These are phyloP conservation scores for Oryctes rhinoceros DNA, from an alignment of 1,140 invertebrate species.

Conservation along the genomic window DNA sequence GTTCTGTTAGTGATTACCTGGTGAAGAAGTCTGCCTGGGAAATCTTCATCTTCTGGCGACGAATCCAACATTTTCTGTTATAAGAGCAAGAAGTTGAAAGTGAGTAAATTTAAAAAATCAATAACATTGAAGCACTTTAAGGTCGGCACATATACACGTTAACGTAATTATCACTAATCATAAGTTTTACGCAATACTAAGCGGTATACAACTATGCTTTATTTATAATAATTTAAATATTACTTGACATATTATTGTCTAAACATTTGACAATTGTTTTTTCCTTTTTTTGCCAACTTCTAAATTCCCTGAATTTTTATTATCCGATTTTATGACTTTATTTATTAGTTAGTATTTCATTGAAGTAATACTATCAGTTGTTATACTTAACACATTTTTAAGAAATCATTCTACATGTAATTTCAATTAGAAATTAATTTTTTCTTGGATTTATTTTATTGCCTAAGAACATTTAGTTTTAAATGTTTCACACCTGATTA, in stretches of 20 bases:
- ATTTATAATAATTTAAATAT: slow-evolving; percentile 7
- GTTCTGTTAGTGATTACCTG: slow-evolving; percentile 65
- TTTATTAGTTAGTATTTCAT: background rate
- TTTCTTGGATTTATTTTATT: background rate
- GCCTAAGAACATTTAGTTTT: background rate
- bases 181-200: background rate
- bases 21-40: slow-evolving; percentile 79
- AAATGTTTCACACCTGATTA: background rate
- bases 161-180: background rate
- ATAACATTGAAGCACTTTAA: slow-evolving; percentile 30
- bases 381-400: background rate
- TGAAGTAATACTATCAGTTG: background rate
- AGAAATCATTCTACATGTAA: background rate
- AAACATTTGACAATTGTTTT: slow-evolving; percentile 10
- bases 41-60: slow-evolving; percentile 80
- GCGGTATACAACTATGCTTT: background rate
- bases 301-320: background rate
- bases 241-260: slow-evolving; percentile 2
- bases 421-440: slow-evolving; percentile 2
- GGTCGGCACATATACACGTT: background rate
- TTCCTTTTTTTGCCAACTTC: background rate
- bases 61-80: slow-evolving; percentile 67
- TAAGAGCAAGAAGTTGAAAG: background rate
- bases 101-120: slow-evolving; percentile 39
- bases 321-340: background rate